Percentiles rank a stretch among this genome's conserved stretches.
Evolutionary conservation across 2,888 invertebrate genomes (phyloP).

Genomic region (Lymantria dispar): DNA sequence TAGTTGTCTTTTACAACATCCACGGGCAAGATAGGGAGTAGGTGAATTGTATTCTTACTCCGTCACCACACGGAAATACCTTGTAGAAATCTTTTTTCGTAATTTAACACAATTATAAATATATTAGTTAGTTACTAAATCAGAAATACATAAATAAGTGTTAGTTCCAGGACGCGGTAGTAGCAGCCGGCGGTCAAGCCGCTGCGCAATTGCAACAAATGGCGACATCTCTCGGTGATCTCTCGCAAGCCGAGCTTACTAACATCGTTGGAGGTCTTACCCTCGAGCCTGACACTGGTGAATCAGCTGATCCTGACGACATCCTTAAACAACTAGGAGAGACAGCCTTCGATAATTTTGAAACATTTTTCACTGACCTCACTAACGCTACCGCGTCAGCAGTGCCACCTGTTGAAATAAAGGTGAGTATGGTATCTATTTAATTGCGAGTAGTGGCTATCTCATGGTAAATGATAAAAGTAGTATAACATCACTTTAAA

Average conservation of each 20-base stretch:
- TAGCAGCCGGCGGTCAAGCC: slow-evolving; percentile 79
- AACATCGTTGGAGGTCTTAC: slow-evolving; percentile 85
- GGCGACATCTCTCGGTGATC: slow-evolving; percentile 84
- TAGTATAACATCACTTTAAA: too few species aligned
- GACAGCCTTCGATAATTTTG: slow-evolving; percentile 91
- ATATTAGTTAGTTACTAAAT: neutral
- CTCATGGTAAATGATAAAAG: too few species aligned
- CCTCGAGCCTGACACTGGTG: slow-evolving; percentile 66
- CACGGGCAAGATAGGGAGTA: too few species aligned
- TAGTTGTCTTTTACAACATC: too few species aligned
- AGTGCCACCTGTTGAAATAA: slow-evolving; percentile 84
- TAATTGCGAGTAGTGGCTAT: too few species aligned
- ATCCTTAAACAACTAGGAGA: slow-evolving; percentile 92
- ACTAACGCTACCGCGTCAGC: slow-evolving; percentile 86
- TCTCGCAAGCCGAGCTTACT: slow-evolving; percentile 87
- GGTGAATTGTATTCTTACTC: too few species aligned
- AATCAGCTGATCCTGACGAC: slow-evolving; percentile 86
- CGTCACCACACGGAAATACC: too few species aligned
- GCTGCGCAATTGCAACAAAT: slow-evolving; percentile 79
- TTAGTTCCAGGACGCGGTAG: slow-evolving; percentile 83
- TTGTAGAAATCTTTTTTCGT: too few species aligned
- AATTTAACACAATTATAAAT: too few species aligned
- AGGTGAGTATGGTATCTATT: slow-evolving; percentile 69
- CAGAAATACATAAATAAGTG: slow-evolving; percentile 10
- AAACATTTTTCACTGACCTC: slow-evolving; percentile 90